Evolutionary conservation across 2,888 invertebrate genomes (phyloP).

Genomic region (Lasioglossum calceatum): DNA sequence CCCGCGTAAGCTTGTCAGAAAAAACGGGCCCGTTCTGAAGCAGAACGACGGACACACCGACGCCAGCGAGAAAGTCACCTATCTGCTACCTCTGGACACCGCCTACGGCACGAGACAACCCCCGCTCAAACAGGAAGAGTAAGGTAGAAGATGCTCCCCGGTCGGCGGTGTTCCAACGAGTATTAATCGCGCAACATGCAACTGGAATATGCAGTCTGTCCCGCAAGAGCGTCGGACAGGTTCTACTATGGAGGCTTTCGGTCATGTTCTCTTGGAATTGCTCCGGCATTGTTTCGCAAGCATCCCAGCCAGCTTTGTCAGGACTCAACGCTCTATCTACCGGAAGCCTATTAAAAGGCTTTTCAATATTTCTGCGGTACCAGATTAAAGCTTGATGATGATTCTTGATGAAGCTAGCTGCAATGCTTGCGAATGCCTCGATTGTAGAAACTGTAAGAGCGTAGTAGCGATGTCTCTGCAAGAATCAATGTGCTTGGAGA

Average conservation of each 20-base stretch:
- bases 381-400: neutral
- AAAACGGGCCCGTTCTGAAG: constrained; percentile 76
- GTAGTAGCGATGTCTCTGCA: neutral
- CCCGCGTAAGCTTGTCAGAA: constrained; percentile 76
- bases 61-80: constrained; percentile 79
- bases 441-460: neutral
- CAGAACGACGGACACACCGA: constrained; percentile 71
- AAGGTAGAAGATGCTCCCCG: constrained; percentile 18
- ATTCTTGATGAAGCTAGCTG: neutral
- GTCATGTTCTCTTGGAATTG: neutral
- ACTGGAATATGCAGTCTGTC: constrained; percentile 12
- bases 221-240: neutral
- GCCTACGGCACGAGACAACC: constrained; percentile 77
- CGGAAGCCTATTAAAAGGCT: neutral
- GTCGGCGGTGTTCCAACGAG: constrained; percentile 17
- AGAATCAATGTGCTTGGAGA: neutral
- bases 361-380: neutral
- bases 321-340: neutral
- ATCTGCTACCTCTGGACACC: constrained; percentile 79
- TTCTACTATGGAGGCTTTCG: neutral
- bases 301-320: neutral
- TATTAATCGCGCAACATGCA: constrained; percentile 30
- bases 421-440: neutral
- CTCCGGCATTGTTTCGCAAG: neutral
- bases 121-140: constrained; percentile 54